Evolutionary conservation across 2,113 vertebrate species (phyloP), one percentile per base, ranked within the genome.

Genomic region (Paratilapia polleni): DNA sequence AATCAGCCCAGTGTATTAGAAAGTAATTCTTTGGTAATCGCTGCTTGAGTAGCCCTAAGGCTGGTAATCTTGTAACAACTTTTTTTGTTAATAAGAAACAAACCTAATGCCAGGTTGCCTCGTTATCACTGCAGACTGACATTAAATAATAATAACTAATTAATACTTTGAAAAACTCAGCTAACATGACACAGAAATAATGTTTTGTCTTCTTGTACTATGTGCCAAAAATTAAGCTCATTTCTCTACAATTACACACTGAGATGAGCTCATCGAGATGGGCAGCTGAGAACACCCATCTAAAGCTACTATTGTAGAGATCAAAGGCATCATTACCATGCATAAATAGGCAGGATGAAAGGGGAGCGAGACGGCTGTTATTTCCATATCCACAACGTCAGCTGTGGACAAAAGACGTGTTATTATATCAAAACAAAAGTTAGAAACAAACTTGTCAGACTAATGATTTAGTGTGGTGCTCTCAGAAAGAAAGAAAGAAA

Each of bases 261-360:
- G 31, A 73, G 54, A 61, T 77, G 70, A 86, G 64, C 77, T 83
- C 56, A 80, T 54, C 76, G 80, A 73, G 24, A 66, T 3, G 64
- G 19, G 22, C 20, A 62, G 60, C 80, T 63, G 77, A 91, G 82
- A 75, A 83, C 52, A 78, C 20, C n/a, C 66, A 83, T 85, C 56
- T 43, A 28, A 80, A 77, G 78, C 73, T 43, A 38, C 74, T 77
- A 77, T 70, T 85, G 76, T 41, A 22, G 5, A 24, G 80, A 91
- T 91, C 59, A 93, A 85, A 91, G 63, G 43, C 82, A 81, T 87
- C 74, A 87, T 92, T 88, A 84, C 61, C 76, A 59, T 79, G 76
- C 80, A 81, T 84, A 84, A 89, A 87, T 81, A 86, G 61, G 63
- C 87, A 83, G 82, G 60, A 89, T 87, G 86, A 92, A 91, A 91